These are phyloP conservation scores for Tamias sibiricus DNA, from an alignment of 2,113 vertebrate species.

Conservation along the genomic window DNA sequence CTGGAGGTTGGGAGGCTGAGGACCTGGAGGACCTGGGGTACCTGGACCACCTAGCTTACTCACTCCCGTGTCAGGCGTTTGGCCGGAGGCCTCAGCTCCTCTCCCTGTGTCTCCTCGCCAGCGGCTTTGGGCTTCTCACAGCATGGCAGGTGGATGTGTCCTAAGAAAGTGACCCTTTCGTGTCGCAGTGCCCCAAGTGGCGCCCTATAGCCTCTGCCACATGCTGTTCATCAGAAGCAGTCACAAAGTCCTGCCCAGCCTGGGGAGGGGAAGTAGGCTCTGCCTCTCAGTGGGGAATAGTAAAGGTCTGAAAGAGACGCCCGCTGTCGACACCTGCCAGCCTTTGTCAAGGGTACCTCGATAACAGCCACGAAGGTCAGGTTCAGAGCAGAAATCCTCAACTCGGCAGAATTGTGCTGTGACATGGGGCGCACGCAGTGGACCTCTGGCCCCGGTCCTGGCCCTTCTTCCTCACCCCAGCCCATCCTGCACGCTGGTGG, in stretches of 20 bases:
- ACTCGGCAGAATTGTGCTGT: background rate
- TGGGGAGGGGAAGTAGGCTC: background rate
- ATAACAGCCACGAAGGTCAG: background rate
- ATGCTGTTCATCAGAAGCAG: background rate
- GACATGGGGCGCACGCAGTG: no score
- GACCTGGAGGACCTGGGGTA: no score
- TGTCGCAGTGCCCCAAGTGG: background rate
- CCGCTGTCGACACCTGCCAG: no score
- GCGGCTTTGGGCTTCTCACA: background rate
- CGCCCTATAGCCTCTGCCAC: fast-evolving
- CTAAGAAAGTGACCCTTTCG: background rate
- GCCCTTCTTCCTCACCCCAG: background rate
- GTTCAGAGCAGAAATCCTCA: background rate
- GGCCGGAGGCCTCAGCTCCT: background rate
- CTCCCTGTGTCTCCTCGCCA: background rate
- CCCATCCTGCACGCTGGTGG: background rate
- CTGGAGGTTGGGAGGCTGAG: background rate
- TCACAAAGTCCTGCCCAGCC: background rate
- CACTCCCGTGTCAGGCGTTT: background rate
- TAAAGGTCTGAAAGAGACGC: background rate
- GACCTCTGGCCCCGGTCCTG: background rate
- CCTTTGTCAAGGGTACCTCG: background rate
- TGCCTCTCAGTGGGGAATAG: background rate
- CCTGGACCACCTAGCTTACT: background rate
- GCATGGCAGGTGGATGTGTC: background rate